phyloP scores from a whole-genome alignment of 2,888 invertebrate species.

The Drosophila longiperda region DNA sequence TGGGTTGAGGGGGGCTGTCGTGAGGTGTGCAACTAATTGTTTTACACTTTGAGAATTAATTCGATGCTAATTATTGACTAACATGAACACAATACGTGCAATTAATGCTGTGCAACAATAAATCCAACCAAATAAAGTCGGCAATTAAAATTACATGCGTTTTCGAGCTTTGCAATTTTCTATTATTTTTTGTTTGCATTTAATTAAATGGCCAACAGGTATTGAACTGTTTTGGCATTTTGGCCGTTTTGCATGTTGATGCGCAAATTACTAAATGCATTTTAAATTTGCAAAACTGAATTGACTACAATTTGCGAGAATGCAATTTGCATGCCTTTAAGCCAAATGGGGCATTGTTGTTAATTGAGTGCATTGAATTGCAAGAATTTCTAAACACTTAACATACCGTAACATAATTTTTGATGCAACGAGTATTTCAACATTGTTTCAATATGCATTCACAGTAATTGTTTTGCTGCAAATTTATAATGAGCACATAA shows the following conservation, averaged over 20 bases:
- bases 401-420: slow-evolving; percentile 19
- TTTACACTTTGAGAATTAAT: slow-evolving; percentile 72
- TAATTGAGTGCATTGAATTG: slow-evolving; percentile 47
- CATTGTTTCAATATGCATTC: slow-evolving; percentile 1
- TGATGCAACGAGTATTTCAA: not conserved
- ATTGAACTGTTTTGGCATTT: slow-evolving; percentile 23
- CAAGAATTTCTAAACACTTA: slow-evolving; percentile 19
- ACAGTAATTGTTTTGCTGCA: not conserved
- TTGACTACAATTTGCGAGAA: slow-evolving; percentile 36
- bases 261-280: not conserved
- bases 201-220: slow-evolving; percentile 57
- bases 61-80: slow-evolving; percentile 69
- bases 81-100: slow-evolving; percentile 68
- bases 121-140: slow-evolving; percentile 16
- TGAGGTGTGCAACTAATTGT: slow-evolving; percentile 69
- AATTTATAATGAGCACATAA: not conserved
- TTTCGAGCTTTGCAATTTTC: slow-evolving; percentile 38
- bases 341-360: slow-evolving; percentile 11
- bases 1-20: not conserved
- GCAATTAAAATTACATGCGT: slow-evolving; percentile 57
- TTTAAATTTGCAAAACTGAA: slow-evolving; percentile 46
- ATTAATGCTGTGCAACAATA: slow-evolving; percentile 55
- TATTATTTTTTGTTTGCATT: slow-evolving; percentile 19
- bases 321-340: slow-evolving; percentile 28
- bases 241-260: not conserved